Percentiles rank a stretch among this genome's conserved stretches.
These are phyloP conservation scores for Saturnia pavonia DNA, from an alignment of 2,888 invertebrate species.

Conservation along the genomic window DNA sequence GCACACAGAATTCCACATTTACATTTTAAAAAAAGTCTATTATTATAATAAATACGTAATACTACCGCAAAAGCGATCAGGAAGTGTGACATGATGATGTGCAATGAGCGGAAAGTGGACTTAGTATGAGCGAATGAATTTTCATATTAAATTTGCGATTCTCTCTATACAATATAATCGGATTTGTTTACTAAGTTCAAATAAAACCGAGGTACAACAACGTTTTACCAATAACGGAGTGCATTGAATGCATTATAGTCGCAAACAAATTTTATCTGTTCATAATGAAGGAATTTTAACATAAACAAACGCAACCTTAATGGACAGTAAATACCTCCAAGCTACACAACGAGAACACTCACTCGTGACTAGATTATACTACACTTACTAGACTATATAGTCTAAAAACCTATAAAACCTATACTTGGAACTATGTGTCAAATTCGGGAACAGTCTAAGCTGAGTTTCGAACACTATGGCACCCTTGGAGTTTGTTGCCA, in stretches of 20 bases:
- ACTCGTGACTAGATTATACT: too few relatives aligned
- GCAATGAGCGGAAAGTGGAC: slow-evolving; percentile 33
- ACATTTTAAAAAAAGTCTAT: too few relatives aligned
- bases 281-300: background rate
- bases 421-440: too few relatives aligned
- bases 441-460: too few relatives aligned
- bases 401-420: background rate
- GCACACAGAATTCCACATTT: too few relatives aligned
- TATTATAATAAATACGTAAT: too few relatives aligned
- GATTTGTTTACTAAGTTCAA: background rate
- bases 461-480: too few relatives aligned
- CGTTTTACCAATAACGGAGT: background rate
- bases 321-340: background rate
- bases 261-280: background rate
- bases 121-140: background rate
- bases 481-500: too few relatives aligned
- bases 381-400: too few relatives aligned
- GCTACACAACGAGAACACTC: background rate
- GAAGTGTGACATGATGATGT: background rate
- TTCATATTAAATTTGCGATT: background rate
- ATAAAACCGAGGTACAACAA: background rate
- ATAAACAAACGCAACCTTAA: background rate
- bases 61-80: background rate
- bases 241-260: background rate
- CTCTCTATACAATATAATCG: background rate